Evolutionary conservation across 2,113 vertebrate genomes (phyloP).

Genomic region (Podocnemis expansa): DNA sequence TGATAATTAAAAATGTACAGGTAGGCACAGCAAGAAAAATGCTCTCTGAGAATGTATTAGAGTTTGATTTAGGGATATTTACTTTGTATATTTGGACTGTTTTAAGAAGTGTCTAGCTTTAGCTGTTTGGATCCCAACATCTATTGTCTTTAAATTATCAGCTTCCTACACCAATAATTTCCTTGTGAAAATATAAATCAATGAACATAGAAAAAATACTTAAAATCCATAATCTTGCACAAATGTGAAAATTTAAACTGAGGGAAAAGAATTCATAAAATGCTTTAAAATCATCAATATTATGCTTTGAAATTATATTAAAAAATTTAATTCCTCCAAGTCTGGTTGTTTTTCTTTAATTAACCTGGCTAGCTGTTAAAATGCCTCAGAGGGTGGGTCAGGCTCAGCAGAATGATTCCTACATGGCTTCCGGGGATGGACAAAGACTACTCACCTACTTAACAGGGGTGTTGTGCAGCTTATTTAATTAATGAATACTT

Average conservation of each 20-base stretch:
- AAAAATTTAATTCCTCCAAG: neutral
- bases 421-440: conserved; percentile 48
- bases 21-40: neutral
- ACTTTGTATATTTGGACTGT: neutral
- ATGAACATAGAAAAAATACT: neutral
- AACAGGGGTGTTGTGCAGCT: conserved; percentile 65
- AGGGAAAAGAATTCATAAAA: neutral
- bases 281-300: neutral
- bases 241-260: neutral
- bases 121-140: neutral
- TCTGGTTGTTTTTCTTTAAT: conserved; percentile 32
- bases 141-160: neutral
- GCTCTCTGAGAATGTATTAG: neutral
- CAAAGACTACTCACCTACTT: conserved; percentile 66
- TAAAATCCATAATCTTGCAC: neutral
- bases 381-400: conserved; percentile 48
- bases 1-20: neutral
- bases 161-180: neutral
- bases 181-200: neutral
- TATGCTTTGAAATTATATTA: neutral
- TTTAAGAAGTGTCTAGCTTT: neutral
- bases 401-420: conserved; percentile 47
- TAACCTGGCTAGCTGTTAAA: conserved; percentile 55
- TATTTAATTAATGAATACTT: conserved; percentile 67
- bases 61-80: neutral